Percentiles rank a stretch among this genome's conserved stretches.
These are phyloP conservation scores for Melipona quadrifasciata DNA, from an alignment of 1,140 invertebrate genomes.

Conservation along the genomic window DNA sequence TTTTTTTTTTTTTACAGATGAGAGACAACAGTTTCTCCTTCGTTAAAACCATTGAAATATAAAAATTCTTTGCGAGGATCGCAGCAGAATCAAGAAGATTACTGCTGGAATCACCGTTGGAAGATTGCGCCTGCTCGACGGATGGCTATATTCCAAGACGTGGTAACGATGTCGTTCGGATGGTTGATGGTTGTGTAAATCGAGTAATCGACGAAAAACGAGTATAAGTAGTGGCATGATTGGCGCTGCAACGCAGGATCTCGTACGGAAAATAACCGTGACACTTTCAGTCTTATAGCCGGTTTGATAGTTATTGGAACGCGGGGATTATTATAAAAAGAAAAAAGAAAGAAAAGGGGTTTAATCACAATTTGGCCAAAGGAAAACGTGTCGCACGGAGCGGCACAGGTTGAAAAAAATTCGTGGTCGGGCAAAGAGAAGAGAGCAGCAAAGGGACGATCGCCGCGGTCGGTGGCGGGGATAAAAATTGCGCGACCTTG, in stretches of 20 bases:
- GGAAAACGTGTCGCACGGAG: background rate
- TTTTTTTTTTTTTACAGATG: too few species aligned
- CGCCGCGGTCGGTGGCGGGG: background rate
- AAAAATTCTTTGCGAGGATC: too few species aligned
- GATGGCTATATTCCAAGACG: background rate
- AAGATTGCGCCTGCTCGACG: background rate
- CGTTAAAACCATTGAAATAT: background rate
- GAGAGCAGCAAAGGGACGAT: background rate
- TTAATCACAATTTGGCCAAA: background rate
- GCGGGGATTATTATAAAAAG: background rate
- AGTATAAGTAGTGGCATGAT: background rate
- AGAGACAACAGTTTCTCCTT: too few species aligned
- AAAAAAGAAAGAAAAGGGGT: too few species aligned
- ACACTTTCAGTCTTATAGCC: background rate
- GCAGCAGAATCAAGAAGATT: background rate
- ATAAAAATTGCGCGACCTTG: conserved; percentile 48
- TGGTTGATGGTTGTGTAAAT: background rate
- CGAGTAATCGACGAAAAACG: background rate
- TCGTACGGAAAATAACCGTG: background rate
- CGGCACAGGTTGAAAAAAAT: background rate
- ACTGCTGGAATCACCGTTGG: background rate
- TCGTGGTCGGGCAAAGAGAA: background rate
- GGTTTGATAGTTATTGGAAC: background rate
- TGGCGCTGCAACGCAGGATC: background rate
- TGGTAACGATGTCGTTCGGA: background rate